These are phyloP conservation scores for Drosophila guanche DNA, from an alignment of 1,140 invertebrate genomes.

Conservation along the genomic window DNA sequence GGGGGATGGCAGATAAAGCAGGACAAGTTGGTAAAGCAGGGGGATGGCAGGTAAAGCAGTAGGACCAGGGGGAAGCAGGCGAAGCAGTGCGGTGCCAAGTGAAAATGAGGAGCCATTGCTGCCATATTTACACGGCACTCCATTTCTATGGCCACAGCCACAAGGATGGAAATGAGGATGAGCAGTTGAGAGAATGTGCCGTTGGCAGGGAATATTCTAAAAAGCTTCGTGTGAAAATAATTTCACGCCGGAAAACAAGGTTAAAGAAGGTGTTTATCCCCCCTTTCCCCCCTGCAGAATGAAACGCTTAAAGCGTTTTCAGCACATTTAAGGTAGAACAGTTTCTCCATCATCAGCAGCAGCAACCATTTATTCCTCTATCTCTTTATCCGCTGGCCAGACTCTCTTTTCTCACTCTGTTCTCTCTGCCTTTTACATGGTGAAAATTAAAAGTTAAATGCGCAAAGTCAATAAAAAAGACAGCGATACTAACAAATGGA, in stretches of 20 bases:
- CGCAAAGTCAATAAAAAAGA: constrained; percentile 74
- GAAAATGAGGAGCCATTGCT: background rate
- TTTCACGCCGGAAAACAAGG: constrained; percentile 72
- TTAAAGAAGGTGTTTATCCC: constrained; percentile 67
- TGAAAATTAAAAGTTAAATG: constrained; percentile 80
- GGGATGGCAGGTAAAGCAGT: background rate
- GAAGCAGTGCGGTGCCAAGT: background rate
- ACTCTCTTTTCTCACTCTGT: background rate
- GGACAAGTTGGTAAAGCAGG: constrained; percentile 4
- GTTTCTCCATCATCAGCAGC: too few relatives aligned
- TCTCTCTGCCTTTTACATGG: constrained; percentile 33
- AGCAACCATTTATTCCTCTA: constrained; percentile 5
- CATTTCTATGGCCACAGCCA: constrained; percentile 27
- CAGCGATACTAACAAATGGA: constrained; percentile 60
- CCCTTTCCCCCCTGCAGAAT: too few relatives aligned
- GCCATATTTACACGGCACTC: constrained; percentile 70
- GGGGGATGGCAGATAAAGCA: background rate
- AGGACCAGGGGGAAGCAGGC: background rate
- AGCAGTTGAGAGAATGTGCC: constrained; percentile 2
- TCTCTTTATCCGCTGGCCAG: background rate
- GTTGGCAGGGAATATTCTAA: constrained; percentile 58
- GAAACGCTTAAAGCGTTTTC: too few relatives aligned
- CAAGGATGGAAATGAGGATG: too few relatives aligned
- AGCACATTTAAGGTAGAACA: too few relatives aligned
- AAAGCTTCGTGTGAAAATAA: constrained; percentile 71